These are phyloP conservation scores for Drosophila sordidapex DNA, from an alignment of 2,888 invertebrate genomes.

Conservation along the genomic window DNA sequence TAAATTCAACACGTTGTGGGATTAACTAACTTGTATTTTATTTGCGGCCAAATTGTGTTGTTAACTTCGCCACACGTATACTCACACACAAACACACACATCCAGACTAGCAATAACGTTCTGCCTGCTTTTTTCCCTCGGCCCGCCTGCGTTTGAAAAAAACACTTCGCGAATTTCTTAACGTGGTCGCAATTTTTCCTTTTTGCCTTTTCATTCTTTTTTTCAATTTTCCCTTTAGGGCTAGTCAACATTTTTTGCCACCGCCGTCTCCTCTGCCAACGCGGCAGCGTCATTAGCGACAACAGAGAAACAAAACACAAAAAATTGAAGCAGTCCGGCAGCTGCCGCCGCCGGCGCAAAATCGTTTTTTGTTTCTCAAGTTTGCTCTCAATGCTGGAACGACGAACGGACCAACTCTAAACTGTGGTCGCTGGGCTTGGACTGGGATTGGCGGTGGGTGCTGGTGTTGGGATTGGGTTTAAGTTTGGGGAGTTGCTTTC, in stretches of 20 bases:
- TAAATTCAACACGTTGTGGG: constrained; percentile 79
- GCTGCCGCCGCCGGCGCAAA: constrained; percentile 63
- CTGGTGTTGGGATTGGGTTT: neutral
- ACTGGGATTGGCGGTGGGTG: neutral
- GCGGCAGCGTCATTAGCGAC: constrained; percentile 68
- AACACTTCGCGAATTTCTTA: constrained; percentile 39
- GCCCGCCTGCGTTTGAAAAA: constrained; percentile 25
- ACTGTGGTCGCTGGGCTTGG: neutral
- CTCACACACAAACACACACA: constrained; percentile 21
- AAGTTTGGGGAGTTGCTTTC: neutral
- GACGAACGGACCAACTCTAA: neutral
- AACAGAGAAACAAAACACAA: constrained; percentile 20
- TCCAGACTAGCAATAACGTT: constrained; percentile 65
- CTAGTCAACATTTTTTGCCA: constrained; percentile 68
- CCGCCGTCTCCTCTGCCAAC: constrained; percentile 7
- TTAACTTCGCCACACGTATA: constrained; percentile 63
- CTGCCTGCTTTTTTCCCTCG: neutral
- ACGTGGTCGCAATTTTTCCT: constrained; percentile 32
- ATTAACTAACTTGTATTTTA: constrained; percentile 81
- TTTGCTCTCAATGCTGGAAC: constrained; percentile 41
- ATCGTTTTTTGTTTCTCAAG: constrained; percentile 72
- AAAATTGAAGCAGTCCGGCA: constrained; percentile 32
- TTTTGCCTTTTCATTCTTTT: constrained; percentile 31
- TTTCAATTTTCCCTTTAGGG: constrained; percentile 69
- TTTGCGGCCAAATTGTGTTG: constrained; percentile 77